Base-by-base conservation (phyloP, 2,888 invertebrate species). In the Pseudococcus longispinus region DNA sequence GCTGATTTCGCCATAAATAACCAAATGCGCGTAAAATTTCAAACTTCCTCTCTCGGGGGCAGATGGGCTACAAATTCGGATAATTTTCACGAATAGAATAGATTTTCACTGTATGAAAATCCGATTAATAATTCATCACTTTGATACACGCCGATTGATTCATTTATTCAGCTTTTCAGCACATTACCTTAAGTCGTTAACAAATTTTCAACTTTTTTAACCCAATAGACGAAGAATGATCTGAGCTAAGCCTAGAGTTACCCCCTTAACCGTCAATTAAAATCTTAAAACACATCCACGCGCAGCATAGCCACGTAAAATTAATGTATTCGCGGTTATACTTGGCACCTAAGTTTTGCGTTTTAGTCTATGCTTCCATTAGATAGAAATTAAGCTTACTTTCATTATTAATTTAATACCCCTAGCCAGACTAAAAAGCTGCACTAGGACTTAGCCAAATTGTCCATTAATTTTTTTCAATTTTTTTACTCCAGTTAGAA, bases 271-370 rank as follows among this genome's bases (percentile, higher is more conserved):
- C 70, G 29, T 29, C 29, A 70, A 70, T 70, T 70, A 29, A 29
- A 70, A 70, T 26, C 70, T 29, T 70, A 3, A 70, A 70, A 70
- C 15, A 70, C 15, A 29, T 29, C 70, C 70, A 29, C 29, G 29
- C 29, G 60, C 29, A 29, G 18, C 29, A 20, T 18, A 29, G 70
- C 18, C 32, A 29, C 29, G 70, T 70, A 29, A 65, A 70, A 70
- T 70, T 70, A 70, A 70, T 70, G 70, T 70, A 70, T 70, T 70
- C 70, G 70, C 29, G 70, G 65, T 70, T 70, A 2, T 65, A 70
- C 29, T 70, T 70, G 29, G 29, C 70, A 70, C 70, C 70, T 70
- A 70, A 70, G 29, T 70, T 70, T 70, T 70, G 29, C 29, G 29
- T 13, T 60, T 70, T 70, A 29, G 29, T 29, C 29, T 70, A 29